Percentiles rank a stretch among this genome's conserved stretches.
phyloP scores from a whole-genome alignment of 2,888 invertebrate species.

The Trachelus stipa region DNA sequence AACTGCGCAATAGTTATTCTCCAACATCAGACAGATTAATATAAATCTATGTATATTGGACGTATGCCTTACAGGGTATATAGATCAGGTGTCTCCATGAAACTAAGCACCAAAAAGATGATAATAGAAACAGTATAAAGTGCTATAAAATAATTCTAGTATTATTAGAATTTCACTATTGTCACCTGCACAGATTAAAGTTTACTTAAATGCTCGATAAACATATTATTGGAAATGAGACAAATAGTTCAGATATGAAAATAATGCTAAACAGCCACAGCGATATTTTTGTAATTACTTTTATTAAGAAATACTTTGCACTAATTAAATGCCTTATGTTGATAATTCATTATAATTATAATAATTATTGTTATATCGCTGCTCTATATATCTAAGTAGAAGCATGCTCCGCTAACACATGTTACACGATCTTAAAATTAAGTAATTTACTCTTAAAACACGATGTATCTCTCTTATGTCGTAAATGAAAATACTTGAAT shows the following conservation, averaged over 20 bases:
- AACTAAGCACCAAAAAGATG: background rate
- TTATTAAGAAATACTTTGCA: slow-evolving; percentile 68
- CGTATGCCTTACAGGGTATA: background rate
- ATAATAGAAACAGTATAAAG: background rate
- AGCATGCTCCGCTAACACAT: slow-evolving; percentile 67
- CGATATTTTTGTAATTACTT: slow-evolving; percentile 34
- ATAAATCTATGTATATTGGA: background rate
- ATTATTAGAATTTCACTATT: no score
- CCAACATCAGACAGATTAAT: background rate
- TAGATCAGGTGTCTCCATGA: background rate
- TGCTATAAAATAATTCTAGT: no score
- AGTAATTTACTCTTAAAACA: slow-evolving; percentile 62
- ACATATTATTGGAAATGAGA: background rate
- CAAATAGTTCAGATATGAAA: background rate
- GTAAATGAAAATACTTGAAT: slow-evolving; percentile 55
- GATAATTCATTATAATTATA: slow-evolving; percentile 64
- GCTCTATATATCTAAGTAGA: slow-evolving; percentile 64
- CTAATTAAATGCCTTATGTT: slow-evolving; percentile 66
- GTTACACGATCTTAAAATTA: slow-evolving; percentile 66
- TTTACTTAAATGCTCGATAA: background rate
- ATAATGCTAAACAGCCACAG: background rate
- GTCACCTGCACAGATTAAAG: background rate
- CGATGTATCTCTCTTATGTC: slow-evolving; percentile 52
- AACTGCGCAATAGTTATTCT: slow-evolving; percentile 1
- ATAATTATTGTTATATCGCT: slow-evolving; percentile 66